Conservation (phyloP, 2,113 vertebrate genomes). For the Vidua chalybeata region DNA sequence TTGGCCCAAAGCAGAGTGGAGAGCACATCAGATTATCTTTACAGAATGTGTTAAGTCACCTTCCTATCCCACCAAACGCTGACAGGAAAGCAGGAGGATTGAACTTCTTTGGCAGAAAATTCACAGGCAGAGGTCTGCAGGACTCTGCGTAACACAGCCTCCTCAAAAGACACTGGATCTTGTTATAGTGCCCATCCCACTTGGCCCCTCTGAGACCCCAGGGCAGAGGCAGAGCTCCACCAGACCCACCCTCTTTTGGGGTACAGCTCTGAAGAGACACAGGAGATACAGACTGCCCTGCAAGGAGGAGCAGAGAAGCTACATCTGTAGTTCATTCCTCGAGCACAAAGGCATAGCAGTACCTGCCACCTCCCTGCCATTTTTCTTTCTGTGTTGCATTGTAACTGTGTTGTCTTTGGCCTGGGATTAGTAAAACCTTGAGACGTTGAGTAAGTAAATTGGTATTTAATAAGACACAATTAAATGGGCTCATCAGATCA, state of each 20-base stretch:
- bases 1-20: background rate
- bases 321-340: background rate
- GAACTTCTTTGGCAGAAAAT: background rate
- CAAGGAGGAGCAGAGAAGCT: background rate
- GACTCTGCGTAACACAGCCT: background rate
- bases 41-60: background rate
- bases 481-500: background rate
- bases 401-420: background rate
- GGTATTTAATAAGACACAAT: background rate
- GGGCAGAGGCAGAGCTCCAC: background rate
- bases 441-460: background rate
- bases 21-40: background rate
- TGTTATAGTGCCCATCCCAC: fast-evolving
- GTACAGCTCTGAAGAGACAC: background rate
- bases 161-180: background rate
- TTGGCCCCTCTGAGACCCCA: background rate
- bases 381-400: background rate
- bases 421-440: background rate
- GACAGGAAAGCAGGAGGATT: background rate
- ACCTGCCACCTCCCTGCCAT: background rate
- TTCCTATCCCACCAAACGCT: background rate
- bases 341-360: background rate
- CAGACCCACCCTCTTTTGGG: background rate
- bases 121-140: background rate
- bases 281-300: background rate